Evolutionary conservation across 1,140 invertebrate species (phyloP).

Genomic region (Asbolus verrucosus): DNA sequence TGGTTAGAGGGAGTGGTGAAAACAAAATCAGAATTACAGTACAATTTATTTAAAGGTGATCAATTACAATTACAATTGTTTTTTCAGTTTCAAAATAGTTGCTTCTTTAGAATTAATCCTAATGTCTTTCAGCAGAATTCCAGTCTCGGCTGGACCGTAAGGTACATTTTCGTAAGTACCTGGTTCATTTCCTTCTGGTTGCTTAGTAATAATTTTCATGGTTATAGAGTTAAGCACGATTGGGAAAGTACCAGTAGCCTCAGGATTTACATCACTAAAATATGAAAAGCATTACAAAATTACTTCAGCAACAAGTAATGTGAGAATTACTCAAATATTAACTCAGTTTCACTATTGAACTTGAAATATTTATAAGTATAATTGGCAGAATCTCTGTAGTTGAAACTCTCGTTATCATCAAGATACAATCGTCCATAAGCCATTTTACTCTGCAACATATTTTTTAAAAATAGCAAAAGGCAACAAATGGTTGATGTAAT

Average conservation of each 20-base stretch:
- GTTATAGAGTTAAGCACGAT: too few species aligned
- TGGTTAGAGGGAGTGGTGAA: not conserved
- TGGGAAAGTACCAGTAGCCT: too few species aligned
- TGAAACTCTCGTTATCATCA: conserved; percentile 10
- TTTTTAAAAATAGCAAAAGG: too few species aligned
- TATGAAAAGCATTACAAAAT: too few species aligned
- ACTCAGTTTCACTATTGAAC: not conserved
- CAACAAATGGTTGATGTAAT: too few species aligned
- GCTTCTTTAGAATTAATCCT: not conserved
- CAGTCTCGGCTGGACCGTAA: not conserved
- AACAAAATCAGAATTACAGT: not conserved
- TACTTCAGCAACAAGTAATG: too few species aligned
- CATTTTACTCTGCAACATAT: too few species aligned
- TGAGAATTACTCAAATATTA: too few species aligned
- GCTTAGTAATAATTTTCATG: not conserved
- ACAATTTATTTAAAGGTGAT: not conserved
- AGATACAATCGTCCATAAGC: conserved; percentile 12
- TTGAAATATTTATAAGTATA: conserved; percentile 5
- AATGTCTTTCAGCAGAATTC: not conserved
- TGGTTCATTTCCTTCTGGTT: not conserved
- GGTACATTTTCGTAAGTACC: not conserved
- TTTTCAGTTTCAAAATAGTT: conserved; percentile 4
- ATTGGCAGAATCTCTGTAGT: conserved; percentile 1
- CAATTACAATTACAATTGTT: too few species aligned
- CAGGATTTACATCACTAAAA: too few species aligned